Percentiles rank a stretch among this genome's conserved stretches.
phyloP scores from a whole-genome alignment of 2,888 invertebrate species.

The Elmis aenea region DNA sequence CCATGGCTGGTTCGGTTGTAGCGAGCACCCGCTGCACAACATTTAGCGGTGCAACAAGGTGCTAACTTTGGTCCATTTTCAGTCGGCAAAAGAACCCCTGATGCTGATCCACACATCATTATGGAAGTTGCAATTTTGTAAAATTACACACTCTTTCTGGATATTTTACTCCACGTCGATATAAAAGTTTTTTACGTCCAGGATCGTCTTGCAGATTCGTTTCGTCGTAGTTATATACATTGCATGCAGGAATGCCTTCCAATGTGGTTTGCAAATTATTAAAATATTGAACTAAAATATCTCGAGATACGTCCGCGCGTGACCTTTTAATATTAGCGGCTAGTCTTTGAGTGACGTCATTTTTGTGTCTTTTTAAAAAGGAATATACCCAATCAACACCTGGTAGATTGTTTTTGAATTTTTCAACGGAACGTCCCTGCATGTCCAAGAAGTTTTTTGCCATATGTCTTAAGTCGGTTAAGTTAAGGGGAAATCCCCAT shows the following conservation, averaged over 20 bases:
- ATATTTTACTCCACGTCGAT: conserved; percentile 7
- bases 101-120: conserved; percentile 28
- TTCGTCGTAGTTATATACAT: conserved; percentile 5
- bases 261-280: conserved; percentile 1
- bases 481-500: no score
- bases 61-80: conserved; percentile 31
- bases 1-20: conserved; percentile 22
- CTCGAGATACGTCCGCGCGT: conserved; percentile 3
- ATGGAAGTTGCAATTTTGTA: no score
- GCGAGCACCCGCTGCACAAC: conserved; percentile 23
- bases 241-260: background rate
- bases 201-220: conserved; percentile 2
- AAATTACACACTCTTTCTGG: conserved; percentile 6
- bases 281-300: conserved; percentile 6
- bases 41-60: conserved; percentile 24
- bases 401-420: no score
- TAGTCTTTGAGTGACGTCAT: conserved; percentile 3
- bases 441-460: no score
- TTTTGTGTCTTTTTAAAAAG: conserved; percentile 5
- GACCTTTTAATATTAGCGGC: conserved; percentile 4
- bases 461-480: no score
- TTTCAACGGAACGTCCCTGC: no score
- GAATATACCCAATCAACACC: conserved; percentile 12
- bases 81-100: conserved; percentile 30
- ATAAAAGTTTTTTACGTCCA: conserved; percentile 2